phyloP scores from a whole-genome alignment of 2,888 invertebrate species.

The Lobophora halterata region DNA sequence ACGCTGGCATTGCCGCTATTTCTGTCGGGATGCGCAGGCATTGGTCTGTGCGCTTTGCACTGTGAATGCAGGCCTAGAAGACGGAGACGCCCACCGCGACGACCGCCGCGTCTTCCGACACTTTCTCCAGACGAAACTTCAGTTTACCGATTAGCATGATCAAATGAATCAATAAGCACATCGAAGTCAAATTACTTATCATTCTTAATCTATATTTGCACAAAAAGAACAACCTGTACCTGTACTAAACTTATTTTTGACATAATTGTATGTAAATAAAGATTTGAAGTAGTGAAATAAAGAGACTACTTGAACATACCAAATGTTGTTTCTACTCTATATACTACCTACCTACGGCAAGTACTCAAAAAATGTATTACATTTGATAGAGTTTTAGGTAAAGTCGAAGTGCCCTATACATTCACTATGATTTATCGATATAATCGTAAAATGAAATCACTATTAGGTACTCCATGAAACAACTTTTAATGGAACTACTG shows the following conservation, averaged over 20 bases:
- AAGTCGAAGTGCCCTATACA: too few species aligned
- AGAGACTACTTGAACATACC: too few species aligned
- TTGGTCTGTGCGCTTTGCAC: constrained; percentile 92
- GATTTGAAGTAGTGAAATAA: constrained; percentile 32
- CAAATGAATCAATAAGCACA: constrained; percentile 25
- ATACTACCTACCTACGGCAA: too few species aligned
- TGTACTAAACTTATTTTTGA: constrained; percentile 31
- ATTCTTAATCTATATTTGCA: constrained; percentile 22
- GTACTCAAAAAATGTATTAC: too few species aligned
- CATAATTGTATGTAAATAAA: constrained; percentile 43
- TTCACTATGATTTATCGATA: too few species aligned
- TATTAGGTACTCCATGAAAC: too few species aligned
- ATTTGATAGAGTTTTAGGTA: too few species aligned
- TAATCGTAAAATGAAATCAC: too few species aligned
- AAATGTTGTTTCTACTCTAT: too few species aligned
- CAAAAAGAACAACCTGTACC: constrained; percentile 22
- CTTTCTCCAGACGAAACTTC: constrained; percentile 80
- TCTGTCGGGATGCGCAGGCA: constrained; percentile 90
- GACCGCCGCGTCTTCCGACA: constrained; percentile 81
- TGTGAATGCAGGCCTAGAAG: constrained; percentile 90
- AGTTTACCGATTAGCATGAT: constrained; percentile 67
- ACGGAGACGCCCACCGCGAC: constrained; percentile 83
- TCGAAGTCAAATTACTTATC: constrained; percentile 35
- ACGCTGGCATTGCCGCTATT: constrained; percentile 92
- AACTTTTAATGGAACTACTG: too few species aligned